phyloP scores from a whole-genome alignment of 37 sponge, comb jelly and placozoan genomes.

The Tethya wilhelma region DNA sequence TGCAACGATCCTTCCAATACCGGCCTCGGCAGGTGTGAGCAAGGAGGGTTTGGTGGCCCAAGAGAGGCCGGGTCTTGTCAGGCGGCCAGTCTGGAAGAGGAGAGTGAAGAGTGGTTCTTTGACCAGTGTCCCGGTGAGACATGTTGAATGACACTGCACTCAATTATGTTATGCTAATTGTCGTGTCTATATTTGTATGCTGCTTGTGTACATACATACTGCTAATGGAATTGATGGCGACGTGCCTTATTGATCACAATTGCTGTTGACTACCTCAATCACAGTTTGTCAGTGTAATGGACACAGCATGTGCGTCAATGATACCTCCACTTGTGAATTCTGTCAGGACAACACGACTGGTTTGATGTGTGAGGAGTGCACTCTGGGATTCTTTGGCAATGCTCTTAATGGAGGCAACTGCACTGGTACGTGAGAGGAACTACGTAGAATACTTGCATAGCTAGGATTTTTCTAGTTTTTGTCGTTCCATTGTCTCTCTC shows the following conservation, averaged over 20 bases:
- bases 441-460: too few species aligned
- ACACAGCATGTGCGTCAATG: constrained; percentile 67
- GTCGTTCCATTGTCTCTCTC: too few species aligned
- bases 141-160: neutral
- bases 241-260: too few species aligned
- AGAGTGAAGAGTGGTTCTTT: constrained; percentile 53
- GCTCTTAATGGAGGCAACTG: constrained; percentile 63
- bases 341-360: constrained; percentile 72
- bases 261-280: too few species aligned
- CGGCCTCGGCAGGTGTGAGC: constrained; percentile 67
- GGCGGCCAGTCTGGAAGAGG: neutral
- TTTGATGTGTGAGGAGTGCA: constrained; percentile 57
- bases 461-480: too few species aligned
- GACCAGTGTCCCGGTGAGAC: constrained; percentile 65
- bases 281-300: constrained; percentile 85
- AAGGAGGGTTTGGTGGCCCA: constrained; percentile 66
- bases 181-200: too few species aligned
- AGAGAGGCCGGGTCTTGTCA: constrained; percentile 32
- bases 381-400: constrained; percentile 43
- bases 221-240: too few species aligned
- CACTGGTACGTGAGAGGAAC: constrained; percentile 40
- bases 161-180: neutral
- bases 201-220: too few species aligned
- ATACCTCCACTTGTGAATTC: constrained; percentile 34
- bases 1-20: constrained; percentile 66